Evolutionary conservation across 2,113 vertebrate species (phyloP).

Genomic region (Cyanoliseus patagonus): DNA sequence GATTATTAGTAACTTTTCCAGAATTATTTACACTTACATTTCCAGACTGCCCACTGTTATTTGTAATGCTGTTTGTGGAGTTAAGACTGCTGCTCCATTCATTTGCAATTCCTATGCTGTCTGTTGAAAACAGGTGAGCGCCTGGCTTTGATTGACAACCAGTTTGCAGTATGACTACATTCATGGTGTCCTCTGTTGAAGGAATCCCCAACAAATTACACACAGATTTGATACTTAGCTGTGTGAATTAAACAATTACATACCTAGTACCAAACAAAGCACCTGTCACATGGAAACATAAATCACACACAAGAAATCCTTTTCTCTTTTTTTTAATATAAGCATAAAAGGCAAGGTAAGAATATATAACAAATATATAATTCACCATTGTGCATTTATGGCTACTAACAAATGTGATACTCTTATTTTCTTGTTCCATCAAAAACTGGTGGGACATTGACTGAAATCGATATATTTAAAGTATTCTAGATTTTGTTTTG

Average conservation of each 20-base stretch:
- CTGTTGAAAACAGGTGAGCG: constrained; percentile 77
- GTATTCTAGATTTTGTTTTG: not conserved
- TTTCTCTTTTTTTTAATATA: not conserved
- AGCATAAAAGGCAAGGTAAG: not conserved
- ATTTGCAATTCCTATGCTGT: constrained; percentile 73
- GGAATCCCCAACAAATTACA: constrained; percentile 76
- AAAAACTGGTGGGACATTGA: not conserved
- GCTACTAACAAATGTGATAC: not conserved
- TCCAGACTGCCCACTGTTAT: constrained; percentile 80
- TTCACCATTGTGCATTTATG: not conserved
- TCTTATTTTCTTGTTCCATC: not conserved
- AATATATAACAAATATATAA: not conserved
- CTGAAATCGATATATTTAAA: not conserved
- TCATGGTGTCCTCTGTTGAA: constrained; percentile 81
- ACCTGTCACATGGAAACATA: constrained; percentile 6
- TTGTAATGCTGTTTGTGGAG: constrained; percentile 65
- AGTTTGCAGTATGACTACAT: constrained; percentile 77
- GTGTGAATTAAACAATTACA: not conserved
- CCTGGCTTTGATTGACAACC: constrained; percentile 75
- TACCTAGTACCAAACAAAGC: constrained; percentile 1
- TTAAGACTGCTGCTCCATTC: constrained; percentile 83
- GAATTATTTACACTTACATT: constrained; percentile 77
- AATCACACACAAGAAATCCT: not conserved
- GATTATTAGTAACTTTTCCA: not conserved
- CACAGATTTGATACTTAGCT: not conserved